A percentile compares a stretch with the other conserved stretches of the same genome.
These are phyloP conservation scores for Serrognathus titanus DNA, from an alignment of 2,888 invertebrate species.

Conservation along the genomic window DNA sequence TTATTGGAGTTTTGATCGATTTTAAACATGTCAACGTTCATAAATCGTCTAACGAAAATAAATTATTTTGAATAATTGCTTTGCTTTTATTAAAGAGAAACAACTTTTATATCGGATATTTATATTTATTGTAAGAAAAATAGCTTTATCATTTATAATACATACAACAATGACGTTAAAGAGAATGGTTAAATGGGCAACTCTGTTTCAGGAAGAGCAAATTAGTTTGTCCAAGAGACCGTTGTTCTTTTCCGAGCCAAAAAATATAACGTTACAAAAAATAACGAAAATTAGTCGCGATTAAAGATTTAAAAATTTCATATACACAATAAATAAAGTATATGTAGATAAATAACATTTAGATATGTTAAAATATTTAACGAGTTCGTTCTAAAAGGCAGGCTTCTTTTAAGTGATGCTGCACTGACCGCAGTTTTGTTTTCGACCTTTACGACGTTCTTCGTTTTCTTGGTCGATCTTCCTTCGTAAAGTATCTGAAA, in stretches of 20 bases:
- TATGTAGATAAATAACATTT: constrained; percentile 7
- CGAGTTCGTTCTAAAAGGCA: constrained; percentile 20
- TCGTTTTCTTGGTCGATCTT: constrained; percentile 46
- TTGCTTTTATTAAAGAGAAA: no score
- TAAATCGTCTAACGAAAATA: neutral
- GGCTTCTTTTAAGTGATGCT: constrained; percentile 34
- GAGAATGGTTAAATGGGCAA: no score
- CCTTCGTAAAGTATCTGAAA: constrained; percentile 40
- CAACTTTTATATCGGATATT: neutral
- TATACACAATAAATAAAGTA: no score
- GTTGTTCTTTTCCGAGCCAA: no score
- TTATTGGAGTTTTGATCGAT: constrained; percentile 7
- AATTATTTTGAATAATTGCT: neutral
- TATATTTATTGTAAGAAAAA: neutral
- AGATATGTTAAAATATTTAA: constrained; percentile 21
- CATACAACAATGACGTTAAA: no score
- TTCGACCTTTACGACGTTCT: constrained; percentile 38
- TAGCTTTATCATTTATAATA: no score
- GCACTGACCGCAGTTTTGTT: constrained; percentile 36
- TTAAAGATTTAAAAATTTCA: no score
- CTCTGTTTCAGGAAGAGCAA: no score
- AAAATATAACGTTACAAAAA: no score
- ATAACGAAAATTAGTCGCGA: no score
- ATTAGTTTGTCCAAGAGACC: no score
- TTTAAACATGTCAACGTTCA: neutral